Percentiles rank a stretch among this genome's conserved stretches.
phyloP scores from a whole-genome alignment of 2,113 vertebrate genomes.

The Catharus bicknelli region DNA sequence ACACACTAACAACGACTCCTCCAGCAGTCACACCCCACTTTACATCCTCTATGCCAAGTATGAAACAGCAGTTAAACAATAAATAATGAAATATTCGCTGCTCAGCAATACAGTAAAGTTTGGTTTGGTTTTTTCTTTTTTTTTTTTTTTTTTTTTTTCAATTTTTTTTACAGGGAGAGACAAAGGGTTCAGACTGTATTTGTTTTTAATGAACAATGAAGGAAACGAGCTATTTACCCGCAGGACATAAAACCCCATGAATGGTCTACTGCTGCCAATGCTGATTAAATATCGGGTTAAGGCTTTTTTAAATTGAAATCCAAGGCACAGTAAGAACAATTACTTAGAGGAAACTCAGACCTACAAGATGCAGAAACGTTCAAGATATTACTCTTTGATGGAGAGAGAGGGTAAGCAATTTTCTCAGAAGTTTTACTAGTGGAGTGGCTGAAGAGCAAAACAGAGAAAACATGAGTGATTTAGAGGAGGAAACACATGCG shows the following conservation, averaged over 20 bases:
- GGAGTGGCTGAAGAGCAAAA: background rate
- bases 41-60: background rate
- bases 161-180: background rate
- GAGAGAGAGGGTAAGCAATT: background rate
- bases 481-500: background rate
- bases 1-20: background rate
- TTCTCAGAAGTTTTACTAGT: background rate
- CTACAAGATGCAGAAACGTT: background rate
- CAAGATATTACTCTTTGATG: background rate
- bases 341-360: background rate
- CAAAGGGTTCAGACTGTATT: background rate
- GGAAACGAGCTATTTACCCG: background rate
- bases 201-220: conserved; percentile 30
- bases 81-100: conserved; percentile 7
- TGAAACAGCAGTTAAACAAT: conserved; percentile 35
- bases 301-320: background rate
- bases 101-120: background rate
- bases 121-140: background rate
- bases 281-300: background rate
- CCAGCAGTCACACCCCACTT: background rate
- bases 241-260: background rate
- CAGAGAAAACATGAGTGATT: background rate
- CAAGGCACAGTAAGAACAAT: background rate
- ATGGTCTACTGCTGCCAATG: background rate
- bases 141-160: background rate